phyloP scores from a whole-genome alignment of 2,888 invertebrate species.

The Ligdia adustata region DNA sequence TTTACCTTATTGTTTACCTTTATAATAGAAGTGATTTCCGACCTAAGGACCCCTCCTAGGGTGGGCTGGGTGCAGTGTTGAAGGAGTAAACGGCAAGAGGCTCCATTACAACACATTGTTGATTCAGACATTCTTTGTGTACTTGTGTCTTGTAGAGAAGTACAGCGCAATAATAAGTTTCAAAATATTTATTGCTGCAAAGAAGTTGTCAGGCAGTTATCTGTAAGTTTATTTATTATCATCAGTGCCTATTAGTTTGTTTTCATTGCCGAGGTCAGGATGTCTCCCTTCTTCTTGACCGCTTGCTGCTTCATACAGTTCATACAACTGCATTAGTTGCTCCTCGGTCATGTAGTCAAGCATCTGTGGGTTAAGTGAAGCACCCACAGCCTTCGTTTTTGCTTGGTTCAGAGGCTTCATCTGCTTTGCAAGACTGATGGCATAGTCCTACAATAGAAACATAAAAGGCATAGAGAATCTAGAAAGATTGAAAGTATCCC shows the following conservation, averaged over 20 bases:
- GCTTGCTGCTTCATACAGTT: slow-evolving; percentile 87
- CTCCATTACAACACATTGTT: no score
- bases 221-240: no score
- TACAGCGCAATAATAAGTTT: no score
- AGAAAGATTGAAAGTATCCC: background rate
- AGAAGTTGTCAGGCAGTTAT: no score
- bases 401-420: slow-evolving; percentile 86
- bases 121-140: no score
- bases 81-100: no score
- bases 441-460: slow-evolving; percentile 87
- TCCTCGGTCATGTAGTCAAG: slow-evolving; percentile 91
- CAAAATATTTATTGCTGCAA: no score
- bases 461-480: background rate
- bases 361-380: slow-evolving; percentile 83
- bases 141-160: no score
- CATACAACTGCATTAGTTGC: slow-evolving; percentile 90
- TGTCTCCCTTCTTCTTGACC: slow-evolving; percentile 46
- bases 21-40: no score
- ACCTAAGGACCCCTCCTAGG: no score
- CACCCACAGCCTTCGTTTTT: slow-evolving; percentile 85
- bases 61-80: no score
- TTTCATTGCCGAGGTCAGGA: background rate
- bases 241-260: background rate
- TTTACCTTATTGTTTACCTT: no score
- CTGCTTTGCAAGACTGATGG: slow-evolving; percentile 89